Conservation (phyloP, 2,113 vertebrate species). For the Triplophysa tibetana region DNA sequence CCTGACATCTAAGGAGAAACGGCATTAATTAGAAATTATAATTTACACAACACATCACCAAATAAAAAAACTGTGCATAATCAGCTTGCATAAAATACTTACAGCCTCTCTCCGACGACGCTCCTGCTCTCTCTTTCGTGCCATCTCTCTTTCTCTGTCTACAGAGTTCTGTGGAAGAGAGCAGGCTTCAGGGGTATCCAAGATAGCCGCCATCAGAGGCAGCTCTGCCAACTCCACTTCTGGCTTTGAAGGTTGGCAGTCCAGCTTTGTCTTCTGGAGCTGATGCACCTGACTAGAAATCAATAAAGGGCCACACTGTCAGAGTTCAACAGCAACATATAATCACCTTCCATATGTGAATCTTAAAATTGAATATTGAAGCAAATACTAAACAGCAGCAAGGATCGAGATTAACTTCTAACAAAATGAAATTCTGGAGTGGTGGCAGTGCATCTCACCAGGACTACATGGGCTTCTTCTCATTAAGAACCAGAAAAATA, state of each 20-base stretch:
- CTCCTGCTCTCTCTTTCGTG: conserved; percentile 86
- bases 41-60: not conserved
- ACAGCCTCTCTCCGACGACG: conserved; percentile 85
- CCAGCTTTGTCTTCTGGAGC: conserved; percentile 33
- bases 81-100: conserved; percentile 63
- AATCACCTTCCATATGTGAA: not conserved
- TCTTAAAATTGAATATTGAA: not conserved
- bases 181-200: conserved; percentile 49
- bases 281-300: conserved; percentile 43
- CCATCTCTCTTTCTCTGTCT: conserved; percentile 76
- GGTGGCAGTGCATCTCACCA: no score
- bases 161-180: conserved; percentile 55
- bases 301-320: conserved; percentile 25
- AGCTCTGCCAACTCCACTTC: conserved; percentile 49
- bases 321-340: not conserved
- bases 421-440: no score
- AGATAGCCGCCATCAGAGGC: conserved; percentile 47
- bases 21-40: not conserved
- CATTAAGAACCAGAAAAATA: no score
- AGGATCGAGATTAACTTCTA: not conserved
- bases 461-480: no score
- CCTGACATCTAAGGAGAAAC: conserved; percentile 73
- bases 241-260: conserved; percentile 32
- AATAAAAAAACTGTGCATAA: not conserved
- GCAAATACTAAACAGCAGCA: no score